phyloP scores from a whole-genome alignment of 1,140 invertebrate genomes.

The Colletes latitarsis region DNA sequence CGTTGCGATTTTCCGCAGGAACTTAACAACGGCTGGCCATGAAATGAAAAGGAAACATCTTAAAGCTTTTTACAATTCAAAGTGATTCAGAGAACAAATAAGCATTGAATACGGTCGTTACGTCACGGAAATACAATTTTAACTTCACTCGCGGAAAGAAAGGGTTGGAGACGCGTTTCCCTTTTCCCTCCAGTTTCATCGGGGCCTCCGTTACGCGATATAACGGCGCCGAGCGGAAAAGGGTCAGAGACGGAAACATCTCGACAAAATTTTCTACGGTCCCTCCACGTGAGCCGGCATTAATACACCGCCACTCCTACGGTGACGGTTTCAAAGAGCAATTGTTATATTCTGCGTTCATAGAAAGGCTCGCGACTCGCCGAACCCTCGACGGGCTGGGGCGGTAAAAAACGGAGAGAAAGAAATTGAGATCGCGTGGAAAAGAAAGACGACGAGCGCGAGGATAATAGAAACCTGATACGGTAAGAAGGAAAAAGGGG shows the following conservation, averaged over 20 bases:
- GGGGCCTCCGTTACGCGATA: conserved; percentile 33
- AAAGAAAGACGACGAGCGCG: not conserved
- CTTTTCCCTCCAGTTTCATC: conserved; percentile 13
- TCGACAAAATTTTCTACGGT: conserved; percentile 41
- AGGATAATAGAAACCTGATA: conserved; percentile 28
- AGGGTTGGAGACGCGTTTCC: too few species aligned
- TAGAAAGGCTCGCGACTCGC: conserved; percentile 63
- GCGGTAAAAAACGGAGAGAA: conserved; percentile 62
- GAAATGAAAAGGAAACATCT: conserved; percentile 42
- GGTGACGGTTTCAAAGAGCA: conserved; percentile 71
- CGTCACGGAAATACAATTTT: conserved; percentile 39
- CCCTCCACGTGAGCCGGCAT: conserved; percentile 34
- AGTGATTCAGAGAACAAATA: conserved; percentile 25
- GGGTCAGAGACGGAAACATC: conserved; percentile 62
- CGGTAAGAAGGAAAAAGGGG: not conserved
- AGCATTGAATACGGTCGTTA: conserved; percentile 33
- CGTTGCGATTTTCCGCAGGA: conserved; percentile 8
- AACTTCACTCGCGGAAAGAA: conserved; percentile 7
- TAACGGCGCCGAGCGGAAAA: conserved; percentile 35
- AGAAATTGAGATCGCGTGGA: conserved; percentile 1
- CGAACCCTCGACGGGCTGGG: conserved; percentile 38
- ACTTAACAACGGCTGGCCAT: not conserved
- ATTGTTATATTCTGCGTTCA: conserved; percentile 68
- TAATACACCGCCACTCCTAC: conserved; percentile 48
- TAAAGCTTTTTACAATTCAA: conserved; percentile 38